Evolutionary conservation across 2,113 vertebrate species (phyloP).

Genomic region (Heterocephalus glaber): DNA sequence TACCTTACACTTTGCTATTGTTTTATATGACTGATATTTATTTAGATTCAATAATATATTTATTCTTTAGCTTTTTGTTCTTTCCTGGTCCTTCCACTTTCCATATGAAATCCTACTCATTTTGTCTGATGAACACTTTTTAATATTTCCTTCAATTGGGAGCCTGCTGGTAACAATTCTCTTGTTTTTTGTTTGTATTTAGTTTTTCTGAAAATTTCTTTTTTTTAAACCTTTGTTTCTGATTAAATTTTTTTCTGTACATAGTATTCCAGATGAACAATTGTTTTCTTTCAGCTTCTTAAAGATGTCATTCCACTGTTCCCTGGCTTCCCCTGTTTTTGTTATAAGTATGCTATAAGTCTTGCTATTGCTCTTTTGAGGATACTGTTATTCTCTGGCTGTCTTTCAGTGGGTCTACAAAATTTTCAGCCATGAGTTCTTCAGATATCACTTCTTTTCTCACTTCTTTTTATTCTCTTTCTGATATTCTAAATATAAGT

Average conservation of each 20-base stretch:
- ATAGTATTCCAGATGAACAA: not conserved
- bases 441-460: not conserved
- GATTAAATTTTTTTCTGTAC: not conserved
- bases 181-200: not conserved
- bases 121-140: not conserved
- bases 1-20: not conserved
- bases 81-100: not conserved
- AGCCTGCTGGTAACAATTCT: not conserved
- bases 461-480: not conserved
- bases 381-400: not conserved
- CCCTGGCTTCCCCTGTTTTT: not conserved
- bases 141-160: not conserved
- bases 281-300: slow-evolving; percentile 1
- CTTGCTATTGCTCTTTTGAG: not conserved
- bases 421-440: not conserved
- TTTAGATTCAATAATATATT: not conserved
- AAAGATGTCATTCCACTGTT: not conserved
- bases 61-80: not conserved
- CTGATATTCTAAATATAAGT: too few relatives aligned
- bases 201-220: not conserved
- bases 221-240: not conserved
- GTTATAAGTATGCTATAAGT: not conserved
- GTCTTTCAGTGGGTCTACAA: not conserved
- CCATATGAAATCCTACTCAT: not conserved
- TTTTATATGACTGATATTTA: not conserved